Base-by-base conservation (phyloP, 1,140 invertebrate species). In the Lysiphlebus fabarum region DNA sequence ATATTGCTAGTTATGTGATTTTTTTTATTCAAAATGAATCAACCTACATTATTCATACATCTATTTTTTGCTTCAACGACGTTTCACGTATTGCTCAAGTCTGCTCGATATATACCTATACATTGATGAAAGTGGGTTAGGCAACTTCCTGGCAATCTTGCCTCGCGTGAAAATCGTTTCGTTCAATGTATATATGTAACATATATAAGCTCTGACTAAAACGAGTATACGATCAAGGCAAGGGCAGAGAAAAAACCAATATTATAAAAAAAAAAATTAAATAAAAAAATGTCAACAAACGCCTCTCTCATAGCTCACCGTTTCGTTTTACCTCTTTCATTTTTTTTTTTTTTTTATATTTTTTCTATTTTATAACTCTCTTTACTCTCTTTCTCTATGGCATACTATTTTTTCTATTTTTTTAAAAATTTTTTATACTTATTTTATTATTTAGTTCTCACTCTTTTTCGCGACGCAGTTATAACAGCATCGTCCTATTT, bases 1-100 rank as follows among this genome's bases (percentile, higher is more conserved):
- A 51, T 62, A 43, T 11, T 59, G 34, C 41, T 43, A 34, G 7
- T 59, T 4, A 37, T 47, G n/a, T n/a, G n/a, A 17, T n/a, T 57
- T 61, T 43, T 43, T 56, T 47, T 50, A 1, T 17, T 1, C 3
- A 17, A 1, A 17, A 17, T 17, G 3, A 17, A 17, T 17, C 45
- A 38, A 47, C 38, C 41, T 64, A 55, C 62, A 64, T 64, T 64
- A 64, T 64, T 64, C 62, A 64, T 63, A 63, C 45, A 56, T 43
- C 53, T 56, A 26, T 36, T 59, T 47, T 56, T 57, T 56, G 59
- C 56, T 56, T 53, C 62, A 50, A 51, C 56, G 56, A 49, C 53
- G 42, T 59, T 59, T 64, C 53, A 47, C 59, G 62, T 61, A 61
- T 64, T 61, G 48, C 53, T 54, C 59, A 1, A 17, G 17, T n/a